Percentiles rank a stretch among this genome's conserved stretches.
Evolutionary conservation across 2,797 vertebrate genomes (phyloP).

Genomic region (Crenichthys baileyi): DNA sequence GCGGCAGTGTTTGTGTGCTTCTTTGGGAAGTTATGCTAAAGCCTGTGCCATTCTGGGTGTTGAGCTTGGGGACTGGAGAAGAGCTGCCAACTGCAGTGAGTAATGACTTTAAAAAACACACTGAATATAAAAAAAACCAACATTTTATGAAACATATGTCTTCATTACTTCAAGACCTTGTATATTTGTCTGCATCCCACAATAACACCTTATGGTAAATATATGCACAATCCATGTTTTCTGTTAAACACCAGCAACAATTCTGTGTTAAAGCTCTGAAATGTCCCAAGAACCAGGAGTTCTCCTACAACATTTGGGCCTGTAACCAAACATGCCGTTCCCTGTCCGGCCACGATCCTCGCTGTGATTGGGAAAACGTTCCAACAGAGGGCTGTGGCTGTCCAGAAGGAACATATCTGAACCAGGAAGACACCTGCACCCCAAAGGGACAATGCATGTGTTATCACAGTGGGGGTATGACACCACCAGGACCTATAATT

Average conservation of each 20-base stretch:
- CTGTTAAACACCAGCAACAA: not conserved
- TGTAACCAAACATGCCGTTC: conserved; percentile 78
- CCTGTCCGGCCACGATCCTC: conserved; percentile 64
- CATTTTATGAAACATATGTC: not conserved
- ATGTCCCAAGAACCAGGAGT: conserved; percentile 71
- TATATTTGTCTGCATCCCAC: not conserved
- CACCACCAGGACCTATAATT: conserved; percentile 42
- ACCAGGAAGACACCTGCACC: conserved; percentile 54
- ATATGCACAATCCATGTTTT: not conserved
- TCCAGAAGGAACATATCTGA: conserved; percentile 67
- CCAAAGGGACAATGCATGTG: conserved; percentile 67
- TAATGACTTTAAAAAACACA: not conserved
- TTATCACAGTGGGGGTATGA: conserved; percentile 36
- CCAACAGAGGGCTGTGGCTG: conserved; percentile 81
- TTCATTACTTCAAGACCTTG: not conserved
- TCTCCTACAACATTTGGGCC: conserved; percentile 59
- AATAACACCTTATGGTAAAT: not conserved
- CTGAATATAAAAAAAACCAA: not conserved
- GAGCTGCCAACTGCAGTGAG: conserved; percentile 72
- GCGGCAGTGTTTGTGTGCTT: conserved; percentile 66
- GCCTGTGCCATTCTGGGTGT: conserved; percentile 74
- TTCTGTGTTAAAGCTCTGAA: conserved; percentile 51
- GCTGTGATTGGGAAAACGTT: conserved; percentile 52
- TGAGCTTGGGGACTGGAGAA: conserved; percentile 73
- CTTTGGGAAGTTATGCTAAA: conserved; percentile 76